phyloP scores from a whole-genome alignment of 2,113 vertebrate species.

The Epinephelus cyanopodus region DNA sequence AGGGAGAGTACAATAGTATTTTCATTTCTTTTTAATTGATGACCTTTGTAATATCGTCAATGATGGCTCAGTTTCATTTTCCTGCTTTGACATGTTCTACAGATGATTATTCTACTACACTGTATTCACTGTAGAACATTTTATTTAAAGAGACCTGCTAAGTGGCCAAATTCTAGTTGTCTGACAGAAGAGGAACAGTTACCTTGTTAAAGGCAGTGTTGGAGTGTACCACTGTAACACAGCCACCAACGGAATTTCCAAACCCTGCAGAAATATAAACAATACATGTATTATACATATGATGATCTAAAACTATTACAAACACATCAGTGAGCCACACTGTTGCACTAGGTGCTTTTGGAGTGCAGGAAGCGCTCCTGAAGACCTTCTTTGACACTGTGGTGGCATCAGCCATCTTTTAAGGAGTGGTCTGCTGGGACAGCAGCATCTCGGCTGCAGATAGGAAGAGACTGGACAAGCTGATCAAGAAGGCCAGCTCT shows the following conservation, averaged over 20 bases:
- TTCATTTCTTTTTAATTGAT: background rate
- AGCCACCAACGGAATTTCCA: constrained; percentile 91
- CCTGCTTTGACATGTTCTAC: background rate
- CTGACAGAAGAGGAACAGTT: background rate
- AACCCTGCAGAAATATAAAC: constrained; percentile 80
- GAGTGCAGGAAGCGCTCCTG: too few species aligned
- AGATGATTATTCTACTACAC: background rate
- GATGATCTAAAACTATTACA: background rate
- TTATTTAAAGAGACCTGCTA: background rate
- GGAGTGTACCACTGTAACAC: constrained; percentile 91
- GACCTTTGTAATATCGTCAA: background rate
- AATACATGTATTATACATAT: background rate
- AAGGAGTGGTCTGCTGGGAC: too few species aligned
- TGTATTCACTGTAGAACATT: background rate
- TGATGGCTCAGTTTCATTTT: background rate
- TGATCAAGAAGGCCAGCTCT: too few species aligned
- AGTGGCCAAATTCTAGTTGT: background rate
- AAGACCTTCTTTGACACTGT: too few species aligned
- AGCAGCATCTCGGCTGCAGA: too few species aligned
- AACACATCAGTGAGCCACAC: too few species aligned
- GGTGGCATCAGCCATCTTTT: too few species aligned
- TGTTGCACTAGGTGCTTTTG: too few species aligned
- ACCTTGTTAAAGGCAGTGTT: constrained; percentile 87
- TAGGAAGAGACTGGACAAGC: too few species aligned
- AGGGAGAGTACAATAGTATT: constrained; percentile 69